A percentile compares a stretch with the other conserved stretches of the same genome.
phyloP scores from a whole-genome alignment of 2,113 vertebrate species.

The Bubo blakistoni region DNA sequence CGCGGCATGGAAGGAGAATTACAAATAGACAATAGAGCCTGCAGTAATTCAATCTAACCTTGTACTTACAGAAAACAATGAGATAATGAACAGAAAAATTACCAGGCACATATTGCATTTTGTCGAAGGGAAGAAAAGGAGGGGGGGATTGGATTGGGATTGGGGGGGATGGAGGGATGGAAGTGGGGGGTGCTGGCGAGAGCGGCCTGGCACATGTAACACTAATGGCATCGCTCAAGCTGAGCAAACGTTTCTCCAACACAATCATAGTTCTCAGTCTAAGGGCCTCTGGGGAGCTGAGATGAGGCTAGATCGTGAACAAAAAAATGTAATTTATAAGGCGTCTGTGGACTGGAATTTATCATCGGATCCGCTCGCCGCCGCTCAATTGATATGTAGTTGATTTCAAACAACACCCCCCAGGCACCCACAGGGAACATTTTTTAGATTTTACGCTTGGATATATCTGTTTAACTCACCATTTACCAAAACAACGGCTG shows the following conservation, averaged over 20 bases:
- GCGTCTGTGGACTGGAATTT: constrained; percentile 89
- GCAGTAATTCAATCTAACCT: constrained; percentile 99
- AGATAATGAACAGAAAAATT: constrained; percentile 98
- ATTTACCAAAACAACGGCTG: constrained; percentile 94
- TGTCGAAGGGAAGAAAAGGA: constrained; percentile 44
- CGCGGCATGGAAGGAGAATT: constrained; percentile 88
- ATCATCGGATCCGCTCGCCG: constrained; percentile 87
- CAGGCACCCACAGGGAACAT: constrained; percentile 90
- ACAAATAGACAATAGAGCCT: constrained; percentile 88
- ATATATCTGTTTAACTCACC: constrained; percentile 99
- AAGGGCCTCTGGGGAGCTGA: constrained; percentile 86
- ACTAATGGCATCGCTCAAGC: constrained; percentile 84
- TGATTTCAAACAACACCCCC: constrained; percentile 97
- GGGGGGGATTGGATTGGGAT: background rate
- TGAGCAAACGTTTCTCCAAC: constrained; percentile 85
- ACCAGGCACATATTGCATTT: constrained; percentile 86
- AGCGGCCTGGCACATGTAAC: constrained; percentile 70
- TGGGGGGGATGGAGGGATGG: background rate
- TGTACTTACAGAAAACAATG: constrained; percentile 99
- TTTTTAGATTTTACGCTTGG: constrained; percentile 99
- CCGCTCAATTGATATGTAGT: constrained; percentile 97
- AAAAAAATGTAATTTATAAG: constrained; percentile 93
- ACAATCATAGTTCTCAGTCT: constrained; percentile 86
- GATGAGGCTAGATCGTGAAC: constrained; percentile 85
- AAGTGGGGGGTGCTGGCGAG: constrained; percentile 23